phyloP scores from a whole-genome alignment of 2,888 invertebrate genomes.

The Melinaea menophilus region DNA sequence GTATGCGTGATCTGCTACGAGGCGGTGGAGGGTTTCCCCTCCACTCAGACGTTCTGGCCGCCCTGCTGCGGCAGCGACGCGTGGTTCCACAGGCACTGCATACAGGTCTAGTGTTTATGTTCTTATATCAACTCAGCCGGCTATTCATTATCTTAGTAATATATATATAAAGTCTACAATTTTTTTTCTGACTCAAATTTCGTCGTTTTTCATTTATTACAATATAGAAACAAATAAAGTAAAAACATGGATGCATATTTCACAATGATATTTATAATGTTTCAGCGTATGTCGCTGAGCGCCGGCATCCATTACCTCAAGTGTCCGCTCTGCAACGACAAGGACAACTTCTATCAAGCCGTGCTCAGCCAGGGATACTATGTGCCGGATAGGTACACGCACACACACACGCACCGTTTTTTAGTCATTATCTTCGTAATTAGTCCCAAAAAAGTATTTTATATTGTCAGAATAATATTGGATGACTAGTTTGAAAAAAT shows the following conservation, averaged over 20 bases:
- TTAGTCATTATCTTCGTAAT: background rate
- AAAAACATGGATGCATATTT: background rate
- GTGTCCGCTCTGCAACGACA: constrained; percentile 89
- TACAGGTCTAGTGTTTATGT: constrained; percentile 70
- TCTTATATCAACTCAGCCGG: too few species aligned
- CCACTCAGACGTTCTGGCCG: constrained; percentile 78
- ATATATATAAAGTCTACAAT: too few species aligned
- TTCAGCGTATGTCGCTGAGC: constrained; percentile 83
- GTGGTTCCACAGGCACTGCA: constrained; percentile 86
- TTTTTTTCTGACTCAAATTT: too few species aligned
- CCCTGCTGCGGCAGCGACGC: constrained; percentile 86
- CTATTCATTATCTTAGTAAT: too few species aligned
- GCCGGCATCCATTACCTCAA: constrained; percentile 89
- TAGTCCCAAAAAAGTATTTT: too few species aligned
- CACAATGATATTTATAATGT: constrained; percentile 20
- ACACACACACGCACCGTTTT: background rate
- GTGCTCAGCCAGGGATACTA: constrained; percentile 84
- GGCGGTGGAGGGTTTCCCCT: constrained; percentile 63
- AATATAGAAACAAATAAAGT: too few species aligned
- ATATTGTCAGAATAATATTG: too few species aligned
- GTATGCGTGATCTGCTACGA: constrained; percentile 86
- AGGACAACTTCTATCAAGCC: constrained; percentile 78
- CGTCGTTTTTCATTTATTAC: too few species aligned
- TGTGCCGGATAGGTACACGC: constrained; percentile 85
- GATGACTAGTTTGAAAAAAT: too few species aligned